Percentiles rank a stretch among this genome's conserved stretches.
phyloP scores from a whole-genome alignment of 2,797 vertebrate genomes.

The Apodemus agrarius region DNA sequence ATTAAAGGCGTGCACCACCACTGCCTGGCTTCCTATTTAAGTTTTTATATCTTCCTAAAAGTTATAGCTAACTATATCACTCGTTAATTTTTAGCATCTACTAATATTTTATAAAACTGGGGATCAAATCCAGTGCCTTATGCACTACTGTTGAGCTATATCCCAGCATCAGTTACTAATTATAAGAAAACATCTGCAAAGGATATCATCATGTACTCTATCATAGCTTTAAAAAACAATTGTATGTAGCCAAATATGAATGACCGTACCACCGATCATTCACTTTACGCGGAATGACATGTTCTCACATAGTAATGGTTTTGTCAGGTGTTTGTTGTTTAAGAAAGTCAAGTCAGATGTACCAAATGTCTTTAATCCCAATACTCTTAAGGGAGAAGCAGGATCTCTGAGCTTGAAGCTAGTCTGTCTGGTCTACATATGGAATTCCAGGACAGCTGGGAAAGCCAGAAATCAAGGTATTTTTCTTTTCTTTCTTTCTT shows the following conservation, averaged over 20 bases:
- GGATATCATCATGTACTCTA: neutral
- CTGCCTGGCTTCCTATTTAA: too few species aligned
- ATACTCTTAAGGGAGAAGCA: neutral
- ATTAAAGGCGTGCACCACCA: too few species aligned
- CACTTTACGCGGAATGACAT: neutral
- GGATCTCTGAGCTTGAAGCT: neutral
- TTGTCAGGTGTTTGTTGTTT: neutral
- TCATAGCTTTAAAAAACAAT: neutral
- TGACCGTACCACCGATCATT: neutral
- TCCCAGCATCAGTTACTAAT: neutral
- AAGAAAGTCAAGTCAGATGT: neutral
- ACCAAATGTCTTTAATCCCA: neutral
- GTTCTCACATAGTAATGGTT: neutral
- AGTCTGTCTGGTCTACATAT: too few species aligned
- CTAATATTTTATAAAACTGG: neutral
- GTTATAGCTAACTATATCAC: neutral
- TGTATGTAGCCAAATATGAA: neutral
- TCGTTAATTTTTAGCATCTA: neutral
- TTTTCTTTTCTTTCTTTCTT: neutral
- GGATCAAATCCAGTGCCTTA: neutral
- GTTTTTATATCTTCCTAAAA: neutral
- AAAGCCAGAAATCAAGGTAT: neutral
- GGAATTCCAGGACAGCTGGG: neutral
- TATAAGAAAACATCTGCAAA: neutral
- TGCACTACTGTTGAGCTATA: neutral